Evolutionary conservation across 2,888 invertebrate species (phyloP), one percentile per base, ranked within the genome.

Genomic region (Plemyria rubiginata): DNA sequence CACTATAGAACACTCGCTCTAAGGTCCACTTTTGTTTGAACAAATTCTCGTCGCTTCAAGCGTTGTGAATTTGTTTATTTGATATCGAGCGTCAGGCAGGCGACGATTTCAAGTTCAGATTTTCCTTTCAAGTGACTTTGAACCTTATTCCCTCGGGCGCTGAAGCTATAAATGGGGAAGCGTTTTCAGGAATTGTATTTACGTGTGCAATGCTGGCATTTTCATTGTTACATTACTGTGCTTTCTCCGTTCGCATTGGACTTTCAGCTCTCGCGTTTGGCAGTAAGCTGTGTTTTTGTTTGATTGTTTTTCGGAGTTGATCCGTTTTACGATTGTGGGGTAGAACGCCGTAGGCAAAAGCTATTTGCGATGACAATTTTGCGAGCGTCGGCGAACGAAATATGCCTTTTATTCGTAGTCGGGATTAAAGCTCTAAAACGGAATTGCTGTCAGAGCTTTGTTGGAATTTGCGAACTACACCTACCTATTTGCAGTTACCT

Each of bases 281-380:
- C 0, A 0, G 55, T 71, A 85, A 62, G 72, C 76, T 75, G 67
- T 49, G 55, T 60, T 72, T 74, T 82, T 9, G 15, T 2, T 43
- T 75, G 70, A n/a, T 28, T 16, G 29, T 54, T 60, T 74, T 62
- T 57, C 51, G 38, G 54, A 76, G 76, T 79, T 84, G 67, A 54
- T 76, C 67, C 76, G 79, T 81, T 81, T 73, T 67, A 9, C 58
- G 66, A 40, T 67, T 75, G 70, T 51, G 67, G 28, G 53, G 62
- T 69, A 68, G 62, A 74, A 70, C 66, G 90, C 92, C 85, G 67
- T 68, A 70, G 90, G 92, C 90, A 72, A 90, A 90, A 92, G 90
- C 92, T 92, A 92, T 92, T 92, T 92, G 91, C 88, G 91, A 91
- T 92, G 92, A 92, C 92, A 92, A 92, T 92, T 92, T 92, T 84